Evolutionary conservation across 2,113 vertebrate species (phyloP).

Genomic region (Rhegmatorhina hoffmannsi): DNA sequence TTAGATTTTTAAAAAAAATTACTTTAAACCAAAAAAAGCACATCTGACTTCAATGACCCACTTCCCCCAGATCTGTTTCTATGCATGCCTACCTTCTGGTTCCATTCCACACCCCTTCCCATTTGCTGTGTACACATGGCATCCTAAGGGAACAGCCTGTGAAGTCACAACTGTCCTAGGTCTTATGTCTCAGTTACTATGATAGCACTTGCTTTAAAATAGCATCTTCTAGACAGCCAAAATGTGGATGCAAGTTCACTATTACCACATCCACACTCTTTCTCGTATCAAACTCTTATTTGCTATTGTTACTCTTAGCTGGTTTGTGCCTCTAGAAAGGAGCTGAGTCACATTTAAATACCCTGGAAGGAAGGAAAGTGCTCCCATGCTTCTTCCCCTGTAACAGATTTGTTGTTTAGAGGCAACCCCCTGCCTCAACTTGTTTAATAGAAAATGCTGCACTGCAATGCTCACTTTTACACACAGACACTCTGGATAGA

Average conservation of each 20-base stretch:
- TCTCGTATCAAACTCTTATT: neutral
- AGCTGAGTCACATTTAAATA: neutral
- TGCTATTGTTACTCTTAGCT: neutral
- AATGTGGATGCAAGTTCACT: neutral
- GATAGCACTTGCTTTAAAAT: neutral
- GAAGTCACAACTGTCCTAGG: neutral
- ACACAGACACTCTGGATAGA: neutral
- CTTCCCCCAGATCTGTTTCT: neutral
- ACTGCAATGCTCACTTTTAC: neutral
- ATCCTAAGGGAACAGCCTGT: neutral
- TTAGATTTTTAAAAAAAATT: neutral
- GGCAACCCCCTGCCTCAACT: neutral
- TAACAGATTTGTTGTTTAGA: neutral
- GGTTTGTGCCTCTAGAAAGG: neutral
- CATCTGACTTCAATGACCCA: neutral
- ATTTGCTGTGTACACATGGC: fast-evolving
- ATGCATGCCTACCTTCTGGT: neutral
- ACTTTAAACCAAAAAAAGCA: neutral
- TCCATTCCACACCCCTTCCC: neutral
- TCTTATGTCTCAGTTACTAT: no score
- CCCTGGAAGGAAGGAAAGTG: neutral
- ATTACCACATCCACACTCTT: neutral
- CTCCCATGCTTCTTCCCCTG: fast-evolving
- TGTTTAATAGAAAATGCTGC: neutral
- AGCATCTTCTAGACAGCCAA: neutral